Percentiles rank a stretch among this genome's conserved stretches.
These are phyloP conservation scores for Heliothis subflexa DNA, from an alignment of 1,140 invertebrate genomes.

Conservation along the genomic window DNA sequence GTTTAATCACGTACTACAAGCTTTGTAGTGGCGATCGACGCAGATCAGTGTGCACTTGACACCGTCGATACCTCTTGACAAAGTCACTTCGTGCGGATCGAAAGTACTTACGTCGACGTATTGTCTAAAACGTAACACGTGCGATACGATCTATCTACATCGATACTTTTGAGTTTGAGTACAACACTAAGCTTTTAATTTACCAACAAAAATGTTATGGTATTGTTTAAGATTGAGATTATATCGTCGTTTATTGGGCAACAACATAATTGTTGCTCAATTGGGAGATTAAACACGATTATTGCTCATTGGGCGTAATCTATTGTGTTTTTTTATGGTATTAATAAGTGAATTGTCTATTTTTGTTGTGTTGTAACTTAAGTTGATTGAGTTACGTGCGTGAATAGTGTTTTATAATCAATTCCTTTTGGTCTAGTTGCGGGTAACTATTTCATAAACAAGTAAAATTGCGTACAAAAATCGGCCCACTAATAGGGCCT, in stretches of 20 bases:
- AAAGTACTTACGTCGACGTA: conserved; percentile 48
- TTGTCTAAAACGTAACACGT: conserved; percentile 51
- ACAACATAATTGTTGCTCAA: conserved; percentile 47
- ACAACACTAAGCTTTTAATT: conserved; percentile 46
- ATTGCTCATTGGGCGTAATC: conserved; percentile 42
- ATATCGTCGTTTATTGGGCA: not conserved
- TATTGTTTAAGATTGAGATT: conserved; percentile 25
- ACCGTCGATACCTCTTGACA: conserved; percentile 68
- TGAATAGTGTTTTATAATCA: conserved; percentile 27
- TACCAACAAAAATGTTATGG: conserved; percentile 50
- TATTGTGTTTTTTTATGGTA: conserved; percentile 40
- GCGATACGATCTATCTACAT: conserved; percentile 50
- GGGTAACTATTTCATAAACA: not conserved
- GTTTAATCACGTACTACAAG: conserved; percentile 76
- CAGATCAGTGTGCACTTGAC: conserved; percentile 68
- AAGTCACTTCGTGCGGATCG: conserved; percentile 65
- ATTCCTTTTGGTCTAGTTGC: conserved; percentile 17
- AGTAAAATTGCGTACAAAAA: no score
- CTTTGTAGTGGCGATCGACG: conserved; percentile 55
- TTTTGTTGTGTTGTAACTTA: conserved; percentile 37
- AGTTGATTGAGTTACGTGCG: conserved; percentile 40
- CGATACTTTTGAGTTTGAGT: conserved; percentile 30
- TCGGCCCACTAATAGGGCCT: no score
- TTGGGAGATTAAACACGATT: conserved; percentile 42
- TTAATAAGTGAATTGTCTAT: conserved; percentile 32